Percentiles rank a stretch among this genome's conserved stretches.
Evolutionary conservation across 1,140 invertebrate species (phyloP).

Genomic region (Bombus pyrosoma): DNA sequence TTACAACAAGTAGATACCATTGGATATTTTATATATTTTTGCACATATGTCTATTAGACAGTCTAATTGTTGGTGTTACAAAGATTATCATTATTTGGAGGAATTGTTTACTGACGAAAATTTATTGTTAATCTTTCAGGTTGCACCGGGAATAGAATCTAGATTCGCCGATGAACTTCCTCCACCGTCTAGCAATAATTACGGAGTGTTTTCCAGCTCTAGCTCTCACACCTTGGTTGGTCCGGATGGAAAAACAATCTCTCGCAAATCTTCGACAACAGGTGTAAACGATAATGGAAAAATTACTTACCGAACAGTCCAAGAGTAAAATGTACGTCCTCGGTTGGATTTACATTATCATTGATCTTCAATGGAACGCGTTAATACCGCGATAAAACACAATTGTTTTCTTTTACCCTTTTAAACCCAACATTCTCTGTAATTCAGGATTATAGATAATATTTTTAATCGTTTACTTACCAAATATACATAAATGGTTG

Average conservation of each 20-base stretch:
- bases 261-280: conserved; percentile 84
- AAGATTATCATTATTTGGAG: too few relatives aligned
- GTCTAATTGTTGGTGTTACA: too few relatives aligned
- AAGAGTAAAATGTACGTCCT: conserved; percentile 63
- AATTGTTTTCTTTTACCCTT: background rate
- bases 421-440: conserved; percentile 1
- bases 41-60: conserved; percentile 6
- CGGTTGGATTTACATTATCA: background rate
- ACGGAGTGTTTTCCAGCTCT: conserved; percentile 85
- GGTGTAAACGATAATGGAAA: conserved; percentile 89
- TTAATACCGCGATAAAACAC: background rate
- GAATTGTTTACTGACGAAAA: too few relatives aligned
- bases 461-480: conserved; percentile 11
- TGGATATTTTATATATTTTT: background rate
- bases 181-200: conserved; percentile 78
- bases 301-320: conserved; percentile 85
- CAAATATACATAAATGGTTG: conserved; percentile 19
- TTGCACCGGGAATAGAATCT: conserved; percentile 84
- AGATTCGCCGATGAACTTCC: conserved; percentile 79
- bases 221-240: conserved; percentile 84
- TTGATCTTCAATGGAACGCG: background rate
- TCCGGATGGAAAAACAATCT: conserved; percentile 84
- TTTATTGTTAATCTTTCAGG: conserved; percentile 74
- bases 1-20: background rate
- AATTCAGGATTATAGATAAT: conserved; percentile 25